Base-by-base conservation (phyloP, 2,113 vertebrate species). In the Meleagris gallopavo region DNA sequence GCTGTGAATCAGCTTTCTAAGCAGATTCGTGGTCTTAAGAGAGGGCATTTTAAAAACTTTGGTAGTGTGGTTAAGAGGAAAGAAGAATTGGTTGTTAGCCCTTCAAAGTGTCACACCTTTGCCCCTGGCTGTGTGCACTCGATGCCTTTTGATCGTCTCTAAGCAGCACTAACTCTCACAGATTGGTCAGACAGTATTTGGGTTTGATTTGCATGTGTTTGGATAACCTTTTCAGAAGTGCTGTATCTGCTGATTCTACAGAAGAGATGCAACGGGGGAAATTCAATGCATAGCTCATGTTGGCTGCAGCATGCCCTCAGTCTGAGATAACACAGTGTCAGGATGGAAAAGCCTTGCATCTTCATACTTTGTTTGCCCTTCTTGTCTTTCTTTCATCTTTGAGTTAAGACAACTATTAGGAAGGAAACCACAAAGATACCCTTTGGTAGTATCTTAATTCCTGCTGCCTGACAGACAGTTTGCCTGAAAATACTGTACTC, bases 111-210 rank as follows among this genome's bases (percentile, higher is more conserved):
- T 7, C 29, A 16, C 10, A 2, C 2, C 2, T 71, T 76, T 62
- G 15, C 32, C 41, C 11, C 24, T 36, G 20, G 15, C 57, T 10
- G 0, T 27, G 24, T 6, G 34, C 38, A 34, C 10, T 16, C 0
- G 0, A 2, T 69, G 57, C 43, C 25, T 87, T 89, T 71, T 58
- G 34, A 81, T 57, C 2, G 10, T 18, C 43, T 80, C 55, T 83
- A 9, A 16, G 72, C 41, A 62, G 15, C 29, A 10, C 45, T 83
- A 52, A 34, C 16, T 10, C 19, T 11, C 2, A 1, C 27, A 24
- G 11, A 4, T 60, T 17, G 20, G 11, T 38, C 30, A 86, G 69
- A 9, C 25, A 65, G 40, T 3, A 54, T 74, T 40, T 83, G 75
- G n/a, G 16, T 30, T 19, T 65, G 40, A 40, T 82, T 91, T 57